Percentiles rank a stretch among this genome's conserved stretches.
phyloP scores from a whole-genome alignment of 2,113 vertebrate species.

The Neoarius graeffei region DNA sequence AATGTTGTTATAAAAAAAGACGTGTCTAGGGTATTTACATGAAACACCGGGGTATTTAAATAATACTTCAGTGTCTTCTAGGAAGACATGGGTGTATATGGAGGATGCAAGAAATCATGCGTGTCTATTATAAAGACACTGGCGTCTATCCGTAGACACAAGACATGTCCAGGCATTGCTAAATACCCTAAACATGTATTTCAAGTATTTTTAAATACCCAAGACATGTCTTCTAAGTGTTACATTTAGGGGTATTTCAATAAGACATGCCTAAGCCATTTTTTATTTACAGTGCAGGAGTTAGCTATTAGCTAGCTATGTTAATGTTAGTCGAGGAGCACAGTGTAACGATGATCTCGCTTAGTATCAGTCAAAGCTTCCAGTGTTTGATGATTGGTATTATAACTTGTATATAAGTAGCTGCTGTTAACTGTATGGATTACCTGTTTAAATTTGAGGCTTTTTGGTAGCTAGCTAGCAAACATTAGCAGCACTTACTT shows the following conservation, averaged over 20 bases:
- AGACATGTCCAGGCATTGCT: too few species aligned
- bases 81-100: too few species aligned
- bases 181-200: too few species aligned
- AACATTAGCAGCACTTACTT: background rate
- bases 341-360: background rate
- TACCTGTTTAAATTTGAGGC: background rate
- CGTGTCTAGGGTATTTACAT: too few species aligned
- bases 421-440: background rate
- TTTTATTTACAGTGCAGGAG: background rate
- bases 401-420: background rate
- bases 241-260: too few species aligned
- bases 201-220: too few species aligned
- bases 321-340: background rate
- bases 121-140: too few species aligned
- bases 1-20: background rate
- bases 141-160: too few species aligned
- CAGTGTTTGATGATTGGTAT: background rate
- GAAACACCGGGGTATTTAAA: too few species aligned
- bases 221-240: background rate
- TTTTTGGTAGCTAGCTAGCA: slow-evolving; percentile 1
- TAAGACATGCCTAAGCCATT: too few species aligned
- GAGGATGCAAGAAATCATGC: too few species aligned
- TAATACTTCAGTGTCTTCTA: too few species aligned
- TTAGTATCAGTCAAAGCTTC: background rate
- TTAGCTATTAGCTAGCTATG: background rate